Conservation (phyloP, 2,797 vertebrate genomes). For the Enteromius radiatus region DNA sequence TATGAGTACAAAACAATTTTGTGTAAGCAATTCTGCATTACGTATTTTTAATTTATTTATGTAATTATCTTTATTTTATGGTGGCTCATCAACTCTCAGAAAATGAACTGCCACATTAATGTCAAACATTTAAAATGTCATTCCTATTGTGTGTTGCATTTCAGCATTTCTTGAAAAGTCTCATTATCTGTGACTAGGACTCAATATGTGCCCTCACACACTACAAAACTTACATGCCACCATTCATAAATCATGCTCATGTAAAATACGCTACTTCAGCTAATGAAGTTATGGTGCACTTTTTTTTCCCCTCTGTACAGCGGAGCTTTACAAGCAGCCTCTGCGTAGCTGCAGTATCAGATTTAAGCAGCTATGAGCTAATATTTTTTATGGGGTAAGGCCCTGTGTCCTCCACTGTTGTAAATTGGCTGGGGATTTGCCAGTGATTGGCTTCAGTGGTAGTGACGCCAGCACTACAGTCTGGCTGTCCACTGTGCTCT, state of each 20-base stretch:
- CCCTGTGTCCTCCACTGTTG: conserved; percentile 25
- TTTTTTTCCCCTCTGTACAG: background rate
- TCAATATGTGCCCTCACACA: background rate
- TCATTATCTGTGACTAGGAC: background rate
- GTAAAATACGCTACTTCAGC: conserved; percentile 28
- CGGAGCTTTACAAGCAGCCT: conserved; percentile 58
- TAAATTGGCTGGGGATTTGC: conserved; percentile 54
- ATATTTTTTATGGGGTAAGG: conserved; percentile 59
- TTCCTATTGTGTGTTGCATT: background rate
- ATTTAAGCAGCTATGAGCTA: conserved; percentile 66
- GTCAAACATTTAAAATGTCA: conserved; percentile 3
- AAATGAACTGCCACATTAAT: background rate
- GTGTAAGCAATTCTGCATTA: background rate
- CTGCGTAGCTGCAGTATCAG: conserved; percentile 57
- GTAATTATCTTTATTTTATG: background rate
- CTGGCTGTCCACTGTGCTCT: conserved; percentile 11
- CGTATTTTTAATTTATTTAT: background rate
- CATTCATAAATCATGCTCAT: conserved; percentile 30
- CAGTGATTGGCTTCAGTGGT: conserved; percentile 50
- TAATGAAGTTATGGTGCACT: conserved; percentile 13
- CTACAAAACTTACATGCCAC: background rate
- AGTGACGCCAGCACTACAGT: conserved; percentile 46
- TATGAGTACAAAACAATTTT: background rate
- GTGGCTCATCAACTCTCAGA: background rate
- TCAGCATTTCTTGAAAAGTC: background rate